Percentiles rank a stretch among this genome's conserved stretches.
Conservation (phyloP, 2,797 vertebrate genomes). For the Sebastes steindachneri region DNA sequence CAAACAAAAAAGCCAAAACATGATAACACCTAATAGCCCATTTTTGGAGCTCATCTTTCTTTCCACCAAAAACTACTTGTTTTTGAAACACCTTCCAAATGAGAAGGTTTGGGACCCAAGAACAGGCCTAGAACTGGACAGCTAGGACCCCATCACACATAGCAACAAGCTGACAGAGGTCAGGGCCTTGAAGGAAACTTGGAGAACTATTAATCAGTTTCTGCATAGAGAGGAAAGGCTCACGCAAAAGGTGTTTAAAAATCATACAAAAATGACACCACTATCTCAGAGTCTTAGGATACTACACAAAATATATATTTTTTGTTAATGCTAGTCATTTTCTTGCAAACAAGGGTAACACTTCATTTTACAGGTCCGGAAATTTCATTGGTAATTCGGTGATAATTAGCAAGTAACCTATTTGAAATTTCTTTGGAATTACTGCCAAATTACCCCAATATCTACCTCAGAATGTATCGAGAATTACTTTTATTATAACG, state of each 20-base stretch:
- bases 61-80: not conserved
- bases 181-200: not conserved
- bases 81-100: not conserved
- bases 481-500: too few species aligned
- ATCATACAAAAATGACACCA: not conserved
- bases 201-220: not conserved
- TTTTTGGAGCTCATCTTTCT: not conserved
- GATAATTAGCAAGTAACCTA: too few species aligned
- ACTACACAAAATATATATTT: not conserved
- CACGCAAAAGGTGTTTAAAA: not conserved
- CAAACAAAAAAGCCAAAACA: not conserved
- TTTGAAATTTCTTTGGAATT: too few species aligned
- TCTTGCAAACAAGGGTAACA: not conserved
- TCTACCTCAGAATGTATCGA: too few species aligned
- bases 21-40: not conserved
- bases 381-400: too few species aligned
- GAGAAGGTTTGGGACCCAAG: not conserved
- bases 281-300: not conserved
- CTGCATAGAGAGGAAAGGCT: not conserved
- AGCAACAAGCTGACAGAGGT: not conserved
- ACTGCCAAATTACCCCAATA: too few species aligned
- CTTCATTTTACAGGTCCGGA: too few species aligned
- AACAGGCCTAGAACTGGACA: not conserved
- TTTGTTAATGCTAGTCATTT: not conserved
- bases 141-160: not conserved